Base-by-base conservation (phyloP, 2,888 invertebrate genomes). In the Aphodius sticticus region DNA sequence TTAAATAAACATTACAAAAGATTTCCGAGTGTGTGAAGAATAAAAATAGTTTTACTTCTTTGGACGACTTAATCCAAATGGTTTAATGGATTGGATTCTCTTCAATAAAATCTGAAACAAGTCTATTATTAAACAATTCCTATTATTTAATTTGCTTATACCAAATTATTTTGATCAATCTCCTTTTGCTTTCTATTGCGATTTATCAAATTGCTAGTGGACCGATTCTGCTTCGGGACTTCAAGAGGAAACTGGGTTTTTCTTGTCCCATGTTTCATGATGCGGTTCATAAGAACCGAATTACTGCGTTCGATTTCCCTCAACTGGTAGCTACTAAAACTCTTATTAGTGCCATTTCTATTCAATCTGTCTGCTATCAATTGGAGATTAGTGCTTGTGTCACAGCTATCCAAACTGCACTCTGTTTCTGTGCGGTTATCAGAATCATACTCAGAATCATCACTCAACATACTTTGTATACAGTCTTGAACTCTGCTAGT, bases 91-190 rank as follows among this genome's bases (percentile, higher is more conserved):
- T 12, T 53, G 53, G 53, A 53, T 53, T 53, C 53, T 53, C 53
- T 53, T 53, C 53, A 53, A 53, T 53, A 53, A 53, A 53, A 53
- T 53, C 53, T 53, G 53, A 53, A 53, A 53, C 53, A 53, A 53
- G 12, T 9, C 53, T 12, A 12, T 53, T 9, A 9, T 53, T 53
- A 53, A 53, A 9, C 9, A 53, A 53, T 7, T 53, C 53, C 53
- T 53, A 53, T 53, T 7, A 53, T 53, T 12, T 12, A 53, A 53
- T 53, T 12, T 12, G 12, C 53, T 53, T 53, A 26, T 26, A 53
- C 53, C 53, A 53, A 53, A 53, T 53, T 53, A 53, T 53, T 53
- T 53, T 12, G 53, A 53, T 53, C 53, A 53, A 53, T 53, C 53
- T 53, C 53, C 53, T 53, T 53, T 12, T 53, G 53, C 53, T 53